These are phyloP conservation scores for Alauda arvensis DNA, from an alignment of 2,797 vertebrate species.

Conservation along the genomic window DNA sequence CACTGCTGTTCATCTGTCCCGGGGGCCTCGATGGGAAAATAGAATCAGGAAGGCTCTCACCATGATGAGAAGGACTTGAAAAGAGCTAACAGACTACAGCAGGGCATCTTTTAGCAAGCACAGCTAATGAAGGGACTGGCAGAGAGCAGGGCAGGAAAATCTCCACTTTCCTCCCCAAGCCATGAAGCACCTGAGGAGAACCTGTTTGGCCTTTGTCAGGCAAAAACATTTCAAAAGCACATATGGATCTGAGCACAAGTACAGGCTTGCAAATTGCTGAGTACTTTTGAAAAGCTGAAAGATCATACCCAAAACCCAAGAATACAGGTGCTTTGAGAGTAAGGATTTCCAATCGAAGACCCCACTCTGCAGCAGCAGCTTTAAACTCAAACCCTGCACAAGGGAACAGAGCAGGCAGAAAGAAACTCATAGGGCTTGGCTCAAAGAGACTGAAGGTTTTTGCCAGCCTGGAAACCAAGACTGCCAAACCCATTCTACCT, in stretches of 20 bases:
- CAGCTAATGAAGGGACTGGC: background rate
- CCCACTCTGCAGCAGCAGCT: background rate
- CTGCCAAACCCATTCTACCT: background rate
- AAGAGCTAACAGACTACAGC: background rate
- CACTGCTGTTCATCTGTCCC: background rate
- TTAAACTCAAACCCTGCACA: background rate
- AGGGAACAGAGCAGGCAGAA: background rate
- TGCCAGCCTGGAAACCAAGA: background rate
- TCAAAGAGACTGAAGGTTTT: background rate
- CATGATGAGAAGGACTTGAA: background rate
- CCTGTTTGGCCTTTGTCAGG: background rate
- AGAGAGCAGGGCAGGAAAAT: background rate
- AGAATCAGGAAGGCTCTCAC: background rate
- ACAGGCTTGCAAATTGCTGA: background rate
- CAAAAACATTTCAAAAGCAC: background rate
- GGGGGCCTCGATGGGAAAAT: fast-evolving
- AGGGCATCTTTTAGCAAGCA: background rate
- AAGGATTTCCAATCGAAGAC: background rate
- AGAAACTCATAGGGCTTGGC: fast-evolving
- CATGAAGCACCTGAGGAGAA: background rate
- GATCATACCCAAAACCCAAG: background rate
- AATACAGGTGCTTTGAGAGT: background rate
- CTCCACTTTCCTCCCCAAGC: background rate
- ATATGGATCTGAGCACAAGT: background rate
- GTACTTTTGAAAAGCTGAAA: background rate